These are phyloP conservation scores for Rugalucina vietnamica DNA, from an alignment of 2,888 invertebrate genomes.

Conservation along the genomic window DNA sequence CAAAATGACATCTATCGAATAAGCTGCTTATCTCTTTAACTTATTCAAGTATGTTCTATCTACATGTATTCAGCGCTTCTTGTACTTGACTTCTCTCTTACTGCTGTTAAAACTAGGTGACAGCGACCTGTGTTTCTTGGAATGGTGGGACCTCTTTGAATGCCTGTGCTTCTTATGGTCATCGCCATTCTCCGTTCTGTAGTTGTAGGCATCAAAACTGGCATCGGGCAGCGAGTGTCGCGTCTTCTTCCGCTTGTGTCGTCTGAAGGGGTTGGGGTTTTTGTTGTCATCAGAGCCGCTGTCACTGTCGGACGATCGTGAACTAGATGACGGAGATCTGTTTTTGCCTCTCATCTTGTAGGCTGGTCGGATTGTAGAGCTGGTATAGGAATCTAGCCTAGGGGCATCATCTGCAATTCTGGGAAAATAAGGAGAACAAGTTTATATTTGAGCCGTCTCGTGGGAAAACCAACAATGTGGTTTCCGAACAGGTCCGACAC, in stretches of 20 bases:
- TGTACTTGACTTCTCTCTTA: neutral
- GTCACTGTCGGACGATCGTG: slow-evolving; percentile 25
- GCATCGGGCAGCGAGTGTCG: slow-evolving; percentile 42
- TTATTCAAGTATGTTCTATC: too few relatives aligned
- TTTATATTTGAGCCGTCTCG: too few relatives aligned
- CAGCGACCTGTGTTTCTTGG: slow-evolving; percentile 42
- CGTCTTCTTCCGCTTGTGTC: slow-evolving; percentile 18
- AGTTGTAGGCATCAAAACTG: slow-evolving; percentile 26
- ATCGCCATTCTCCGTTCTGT: slow-evolving; percentile 31
- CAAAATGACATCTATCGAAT: too few relatives aligned
- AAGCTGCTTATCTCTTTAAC: too few relatives aligned
- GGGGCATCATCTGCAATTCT: slow-evolving; percentile 78
- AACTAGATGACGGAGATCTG: slow-evolving; percentile 39
- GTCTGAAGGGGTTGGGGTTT: neutral
- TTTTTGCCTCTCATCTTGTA: slow-evolving; percentile 27
- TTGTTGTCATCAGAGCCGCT: neutral
- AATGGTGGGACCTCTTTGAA: slow-evolving; percentile 38
- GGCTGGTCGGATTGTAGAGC: slow-evolving; percentile 32
- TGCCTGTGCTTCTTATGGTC: slow-evolving; percentile 34
- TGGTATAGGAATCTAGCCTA: slow-evolving; percentile 58
- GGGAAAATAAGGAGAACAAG: too few relatives aligned
- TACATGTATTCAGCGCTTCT: neutral
- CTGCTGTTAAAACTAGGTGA: slow-evolving; percentile 33
- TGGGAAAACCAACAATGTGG: too few relatives aligned
- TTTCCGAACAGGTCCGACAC: too few relatives aligned